These are phyloP conservation scores for Oreochromis mossambicus DNA, from an alignment of 2,797 vertebrate genomes.

Conservation along the genomic window DNA sequence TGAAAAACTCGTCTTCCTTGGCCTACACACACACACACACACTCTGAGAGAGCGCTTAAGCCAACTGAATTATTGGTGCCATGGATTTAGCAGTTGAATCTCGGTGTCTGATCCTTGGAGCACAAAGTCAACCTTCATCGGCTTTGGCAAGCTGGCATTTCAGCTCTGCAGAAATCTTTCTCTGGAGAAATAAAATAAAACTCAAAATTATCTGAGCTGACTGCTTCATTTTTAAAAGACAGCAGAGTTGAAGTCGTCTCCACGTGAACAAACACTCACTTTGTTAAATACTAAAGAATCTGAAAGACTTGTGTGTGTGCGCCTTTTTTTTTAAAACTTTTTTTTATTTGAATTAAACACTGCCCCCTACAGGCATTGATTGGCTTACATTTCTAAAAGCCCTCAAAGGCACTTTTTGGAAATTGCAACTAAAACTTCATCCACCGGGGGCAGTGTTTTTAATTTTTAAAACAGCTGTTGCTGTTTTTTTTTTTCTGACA, in stretches of 20 bases:
- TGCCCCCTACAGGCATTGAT: background rate
- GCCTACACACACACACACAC: background rate
- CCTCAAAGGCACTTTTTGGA: background rate
- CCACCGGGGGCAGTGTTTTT: background rate
- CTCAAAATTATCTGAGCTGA: background rate
- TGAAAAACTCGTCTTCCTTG: background rate
- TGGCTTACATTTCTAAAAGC: background rate
- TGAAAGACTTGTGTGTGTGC: background rate
- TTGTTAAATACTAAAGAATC: background rate
- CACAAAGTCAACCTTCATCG: background rate
- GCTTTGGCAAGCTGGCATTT: background rate
- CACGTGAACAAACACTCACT: background rate
- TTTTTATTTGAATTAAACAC: background rate
- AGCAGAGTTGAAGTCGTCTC: accelerated
- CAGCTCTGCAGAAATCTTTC: background rate
- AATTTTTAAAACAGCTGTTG: background rate
- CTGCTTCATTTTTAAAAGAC: background rate
- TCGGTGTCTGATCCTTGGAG: background rate
- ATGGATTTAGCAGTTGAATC: background rate
- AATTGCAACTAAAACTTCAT: background rate
- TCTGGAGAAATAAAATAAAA: background rate
- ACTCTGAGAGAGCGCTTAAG: background rate
- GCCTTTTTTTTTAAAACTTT: background rate
- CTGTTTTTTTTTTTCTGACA: background rate
- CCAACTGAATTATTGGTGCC: background rate